Evolutionary conservation across 2,113 vertebrate genomes (phyloP), one percentile per base, ranked within the genome.

Genomic region (Melospiza melodia): DNA sequence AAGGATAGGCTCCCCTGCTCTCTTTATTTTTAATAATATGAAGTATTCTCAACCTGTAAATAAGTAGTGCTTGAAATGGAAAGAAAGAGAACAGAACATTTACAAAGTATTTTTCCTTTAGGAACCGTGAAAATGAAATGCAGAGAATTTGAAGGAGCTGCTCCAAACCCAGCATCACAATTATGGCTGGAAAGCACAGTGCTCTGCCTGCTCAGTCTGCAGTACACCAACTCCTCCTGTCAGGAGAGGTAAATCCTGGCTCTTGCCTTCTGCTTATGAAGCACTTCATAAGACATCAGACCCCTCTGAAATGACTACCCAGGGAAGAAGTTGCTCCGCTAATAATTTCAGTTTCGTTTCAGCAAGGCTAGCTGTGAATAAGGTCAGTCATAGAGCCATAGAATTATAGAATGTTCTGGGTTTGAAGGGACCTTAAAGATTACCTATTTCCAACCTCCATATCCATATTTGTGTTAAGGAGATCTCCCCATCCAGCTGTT

Each of bases 401-500:
- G 52, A 43, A 28, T 37, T 0, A 1, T 22, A 31, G n/a, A 48
- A 43, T 11, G 14, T 21, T 71, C n/a, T 57, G 22, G 3, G 8
- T 27, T 43, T 35, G 22, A 49, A 62, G 12, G 5, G 35, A 24
- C n/a, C 10, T 48, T 55, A 13, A 16, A 15, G 31, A 20, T 69
- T 19, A 9, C 18, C 25, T 16, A 3, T 25, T 62, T 43, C 12
- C 25, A 27, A 1, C 17, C 14, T 30, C 31, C 10, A 43, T 15
- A 24, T 28, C 21, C 20, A 2, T 55, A 9, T 69, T 33, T 37
- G 41, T 37, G 25, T 27, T 55, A 5, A 15, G 41, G 25, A 76
- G 12, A 4, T 6, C 41, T 48, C 30, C 17, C 24, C 1, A 0
- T 17, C 20, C 10, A 21, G 28, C 46, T 4, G 0, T 44, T 7